Evolutionary conservation across 2,113 vertebrate genomes (phyloP).

Genomic region (Setophaga petechia): DNA sequence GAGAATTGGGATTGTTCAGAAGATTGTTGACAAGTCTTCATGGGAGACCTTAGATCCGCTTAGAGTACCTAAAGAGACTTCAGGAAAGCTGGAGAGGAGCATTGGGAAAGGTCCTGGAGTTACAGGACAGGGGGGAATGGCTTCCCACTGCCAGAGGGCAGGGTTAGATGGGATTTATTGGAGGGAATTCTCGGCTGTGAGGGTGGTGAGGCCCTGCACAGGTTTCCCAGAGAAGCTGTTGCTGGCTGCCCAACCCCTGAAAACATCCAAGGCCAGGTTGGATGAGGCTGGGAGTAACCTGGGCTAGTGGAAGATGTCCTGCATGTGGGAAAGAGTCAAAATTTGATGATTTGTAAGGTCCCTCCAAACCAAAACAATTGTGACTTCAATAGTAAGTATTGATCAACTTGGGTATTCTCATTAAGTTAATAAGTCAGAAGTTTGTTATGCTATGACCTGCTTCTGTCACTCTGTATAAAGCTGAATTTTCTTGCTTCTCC

Average conservation of each 20-base stretch:
- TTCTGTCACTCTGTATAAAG: background rate
- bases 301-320: background rate
- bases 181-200: background rate
- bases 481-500: background rate
- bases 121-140: accelerated
- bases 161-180: too few species aligned
- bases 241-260: background rate
- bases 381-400: background rate
- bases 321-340: accelerated
- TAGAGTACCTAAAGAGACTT: background rate
- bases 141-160: background rate
- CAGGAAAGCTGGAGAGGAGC: too few species aligned
- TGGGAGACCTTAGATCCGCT: accelerated
- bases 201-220: background rate
- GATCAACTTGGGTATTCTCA: background rate
- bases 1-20: background rate
- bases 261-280: accelerated
- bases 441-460: background rate
- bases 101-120: background rate
- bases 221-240: background rate
- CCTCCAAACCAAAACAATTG: background rate
- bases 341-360: background rate
- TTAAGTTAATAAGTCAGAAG: background rate
- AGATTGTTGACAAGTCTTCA: background rate
- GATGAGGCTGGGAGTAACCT: accelerated